Percentiles rank a stretch among this genome's conserved stretches.
Evolutionary conservation across 1,140 invertebrate genomes (phyloP).

Genomic region (Ostrea edulis): DNA sequence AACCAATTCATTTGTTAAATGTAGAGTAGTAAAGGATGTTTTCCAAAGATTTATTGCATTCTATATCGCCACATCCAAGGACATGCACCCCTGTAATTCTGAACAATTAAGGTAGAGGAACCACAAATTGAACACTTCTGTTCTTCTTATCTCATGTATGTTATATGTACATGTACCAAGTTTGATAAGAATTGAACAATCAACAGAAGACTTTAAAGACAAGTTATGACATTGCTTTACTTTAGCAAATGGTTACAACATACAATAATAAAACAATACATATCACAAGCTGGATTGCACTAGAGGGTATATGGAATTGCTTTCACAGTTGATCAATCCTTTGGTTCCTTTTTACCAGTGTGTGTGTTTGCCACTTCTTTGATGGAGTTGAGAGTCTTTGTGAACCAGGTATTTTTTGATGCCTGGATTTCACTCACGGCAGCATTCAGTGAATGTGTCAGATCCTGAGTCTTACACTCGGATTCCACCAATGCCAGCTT

Average conservation of each 20-base stretch:
- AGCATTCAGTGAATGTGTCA: slow-evolving; percentile 94
- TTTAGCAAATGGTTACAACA: slow-evolving; percentile 1
- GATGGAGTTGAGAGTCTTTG: slow-evolving; percentile 90
- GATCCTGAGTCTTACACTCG: slow-evolving; percentile 94
- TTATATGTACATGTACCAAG: no score
- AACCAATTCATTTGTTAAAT: no score
- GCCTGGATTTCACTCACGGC: slow-evolving; percentile 90
- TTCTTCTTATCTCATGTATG: no score
- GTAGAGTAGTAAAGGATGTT: no score
- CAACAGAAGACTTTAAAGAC: neutral
- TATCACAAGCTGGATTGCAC: slow-evolving; percentile 36
- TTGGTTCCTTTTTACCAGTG: slow-evolving; percentile 69
- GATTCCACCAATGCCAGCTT: slow-evolving; percentile 98
- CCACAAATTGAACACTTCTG: no score
- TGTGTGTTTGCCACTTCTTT: slow-evolving; percentile 82
- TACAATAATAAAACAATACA: slow-evolving; percentile 33
- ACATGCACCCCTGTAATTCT: no score
- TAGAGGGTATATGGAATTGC: slow-evolving; percentile 11
- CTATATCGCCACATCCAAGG: no score
- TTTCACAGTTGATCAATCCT: slow-evolving; percentile 44
- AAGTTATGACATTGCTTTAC: slow-evolving; percentile 10
- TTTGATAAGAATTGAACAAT: no score
- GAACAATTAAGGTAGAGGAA: no score
- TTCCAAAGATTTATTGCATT: no score
- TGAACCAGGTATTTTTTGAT: slow-evolving; percentile 90